Percentiles rank a stretch among this genome's conserved stretches.
Conservation (phyloP, 2,113 vertebrate species). For the Arenaria interpres region DNA sequence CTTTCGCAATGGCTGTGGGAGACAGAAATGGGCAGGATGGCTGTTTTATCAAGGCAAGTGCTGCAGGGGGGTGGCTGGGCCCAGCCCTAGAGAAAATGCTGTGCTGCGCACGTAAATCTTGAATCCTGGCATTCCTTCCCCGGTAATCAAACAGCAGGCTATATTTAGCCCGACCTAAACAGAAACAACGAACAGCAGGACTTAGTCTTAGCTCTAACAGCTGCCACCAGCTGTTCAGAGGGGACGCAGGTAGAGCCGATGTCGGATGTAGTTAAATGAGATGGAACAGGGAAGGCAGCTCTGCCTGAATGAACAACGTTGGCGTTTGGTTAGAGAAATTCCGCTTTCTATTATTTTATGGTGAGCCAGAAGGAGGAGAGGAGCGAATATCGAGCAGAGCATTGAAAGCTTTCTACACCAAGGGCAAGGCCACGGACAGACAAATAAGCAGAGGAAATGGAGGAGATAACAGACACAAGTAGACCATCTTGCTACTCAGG, state of each 20-base stretch:
- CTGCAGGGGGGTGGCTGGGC: neutral
- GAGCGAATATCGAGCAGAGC: neutral
- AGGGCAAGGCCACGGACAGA: neutral
- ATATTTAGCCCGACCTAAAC: slow-evolving; percentile 58
- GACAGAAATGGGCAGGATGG: neutral
- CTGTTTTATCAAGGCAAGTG: neutral
- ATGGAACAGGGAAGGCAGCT: slow-evolving; percentile 25
- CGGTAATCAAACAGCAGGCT: neutral
- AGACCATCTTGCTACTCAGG: neutral
- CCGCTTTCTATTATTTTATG: neutral
- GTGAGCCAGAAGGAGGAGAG: neutral
- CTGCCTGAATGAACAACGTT: neutral
- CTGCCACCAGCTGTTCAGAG: slow-evolving; percentile 48
- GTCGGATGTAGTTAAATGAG: slow-evolving; percentile 46
- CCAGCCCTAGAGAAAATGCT: neutral
- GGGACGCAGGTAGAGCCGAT: slow-evolving; percentile 5
- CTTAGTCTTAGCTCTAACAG: neutral
- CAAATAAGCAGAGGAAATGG: neutral
- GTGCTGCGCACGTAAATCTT: neutral
- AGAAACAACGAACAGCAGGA: slow-evolving; percentile 32
- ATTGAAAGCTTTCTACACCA: neutral
- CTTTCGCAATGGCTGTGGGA: neutral
- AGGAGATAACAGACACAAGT: neutral
- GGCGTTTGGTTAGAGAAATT: neutral
- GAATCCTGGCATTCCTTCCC: neutral